Evolutionary conservation across 2,888 invertebrate species (phyloP).

Genomic region (Oscheius sp.): DNA sequence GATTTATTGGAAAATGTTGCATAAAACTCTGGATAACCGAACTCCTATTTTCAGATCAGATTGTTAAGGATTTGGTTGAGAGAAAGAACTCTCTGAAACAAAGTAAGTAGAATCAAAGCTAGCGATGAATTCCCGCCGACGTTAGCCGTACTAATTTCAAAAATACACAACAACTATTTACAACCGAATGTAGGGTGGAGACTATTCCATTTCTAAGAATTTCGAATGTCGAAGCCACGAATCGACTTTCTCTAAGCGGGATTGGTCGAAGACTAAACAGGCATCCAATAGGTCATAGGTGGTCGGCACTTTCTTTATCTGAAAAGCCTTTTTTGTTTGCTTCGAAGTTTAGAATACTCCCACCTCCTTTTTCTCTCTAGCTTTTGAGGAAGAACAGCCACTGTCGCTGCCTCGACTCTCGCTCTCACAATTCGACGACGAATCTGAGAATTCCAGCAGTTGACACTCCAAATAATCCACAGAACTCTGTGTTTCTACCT

Average conservation of each 20-base stretch:
- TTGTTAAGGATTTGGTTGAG: too few relatives aligned
- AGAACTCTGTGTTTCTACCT: slow-evolving; percentile 7
- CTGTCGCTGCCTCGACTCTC: slow-evolving; percentile 22
- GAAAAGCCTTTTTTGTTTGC: background rate
- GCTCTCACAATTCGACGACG: background rate
- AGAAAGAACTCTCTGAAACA: too few relatives aligned
- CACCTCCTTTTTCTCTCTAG: background rate
- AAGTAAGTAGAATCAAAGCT: too few relatives aligned
- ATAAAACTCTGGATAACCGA: too few relatives aligned
- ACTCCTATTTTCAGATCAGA: too few relatives aligned
- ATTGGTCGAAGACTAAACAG: slow-evolving; percentile 9
- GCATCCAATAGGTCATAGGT: background rate
- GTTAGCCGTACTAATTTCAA: too few relatives aligned
- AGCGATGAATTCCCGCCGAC: too few relatives aligned
- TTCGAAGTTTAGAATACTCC: background rate
- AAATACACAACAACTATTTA: too few relatives aligned
- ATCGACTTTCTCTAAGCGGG: slow-evolving; percentile 25
- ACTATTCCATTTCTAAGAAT: too few relatives aligned
- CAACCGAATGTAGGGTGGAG: too few relatives aligned
- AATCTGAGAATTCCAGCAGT: slow-evolving; percentile 14
- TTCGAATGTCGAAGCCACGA: slow-evolving; percentile 11
- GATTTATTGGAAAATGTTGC: too few relatives aligned
- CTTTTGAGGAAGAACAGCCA: slow-evolving; percentile 31
- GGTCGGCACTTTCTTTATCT: slow-evolving; percentile 1
- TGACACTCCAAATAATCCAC: slow-evolving; percentile 4